These are phyloP conservation scores for Bufotes viridis DNA, from an alignment of 2,797 vertebrate genomes.

Conservation along the genomic window DNA sequence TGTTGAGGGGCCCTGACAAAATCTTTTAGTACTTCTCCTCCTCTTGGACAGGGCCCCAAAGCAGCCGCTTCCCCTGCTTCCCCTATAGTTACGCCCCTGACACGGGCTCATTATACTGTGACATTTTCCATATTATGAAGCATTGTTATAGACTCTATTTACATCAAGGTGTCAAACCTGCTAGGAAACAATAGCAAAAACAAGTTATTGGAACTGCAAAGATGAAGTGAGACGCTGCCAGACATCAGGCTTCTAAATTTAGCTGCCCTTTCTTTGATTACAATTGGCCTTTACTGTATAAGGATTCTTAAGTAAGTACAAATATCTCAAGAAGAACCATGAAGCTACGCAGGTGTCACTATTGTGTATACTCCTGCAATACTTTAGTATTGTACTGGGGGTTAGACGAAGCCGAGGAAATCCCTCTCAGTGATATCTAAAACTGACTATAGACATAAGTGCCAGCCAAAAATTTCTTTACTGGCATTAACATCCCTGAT, in stretches of 20 bases:
- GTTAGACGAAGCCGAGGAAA: background rate
- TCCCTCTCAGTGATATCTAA: too few species aligned
- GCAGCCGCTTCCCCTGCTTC: too few species aligned
- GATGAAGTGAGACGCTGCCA: background rate
- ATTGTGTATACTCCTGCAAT: background rate
- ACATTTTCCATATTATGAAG: constrained; percentile 34
- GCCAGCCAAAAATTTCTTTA: too few species aligned
- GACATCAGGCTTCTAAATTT: background rate
- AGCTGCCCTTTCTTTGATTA: background rate
- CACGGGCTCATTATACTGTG: background rate
- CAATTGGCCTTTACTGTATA: constrained; percentile 36
- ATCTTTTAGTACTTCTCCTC: too few species aligned
- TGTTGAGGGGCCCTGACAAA: too few species aligned
- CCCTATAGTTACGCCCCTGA: too few species aligned
- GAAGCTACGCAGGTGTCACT: background rate
- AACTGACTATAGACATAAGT: too few species aligned
- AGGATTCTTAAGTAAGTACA: constrained; percentile 7
- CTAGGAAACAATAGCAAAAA: constrained; percentile 26
- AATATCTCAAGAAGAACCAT: background rate
- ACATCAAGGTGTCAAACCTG: constrained; percentile 15
- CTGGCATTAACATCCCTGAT: too few species aligned
- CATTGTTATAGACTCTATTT: constrained; percentile 23
- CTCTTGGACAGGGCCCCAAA: too few species aligned
- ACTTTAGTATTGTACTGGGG: background rate
- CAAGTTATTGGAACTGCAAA: background rate